These are phyloP conservation scores for Scomber japonicus DNA, from an alignment of 2,113 vertebrate genomes.

Conservation along the genomic window DNA sequence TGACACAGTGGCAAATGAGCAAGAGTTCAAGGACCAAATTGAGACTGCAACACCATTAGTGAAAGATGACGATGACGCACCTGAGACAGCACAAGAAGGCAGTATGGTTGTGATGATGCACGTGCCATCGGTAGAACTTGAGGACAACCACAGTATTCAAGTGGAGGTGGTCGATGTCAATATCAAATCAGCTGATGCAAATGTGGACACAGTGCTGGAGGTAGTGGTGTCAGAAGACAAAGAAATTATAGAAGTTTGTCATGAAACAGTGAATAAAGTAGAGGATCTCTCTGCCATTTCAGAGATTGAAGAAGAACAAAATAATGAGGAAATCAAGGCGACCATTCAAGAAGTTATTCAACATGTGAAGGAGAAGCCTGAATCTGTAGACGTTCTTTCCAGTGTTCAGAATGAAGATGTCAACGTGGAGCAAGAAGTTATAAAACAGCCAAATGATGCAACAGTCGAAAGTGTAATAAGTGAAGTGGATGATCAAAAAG, in stretches of 20 bases:
- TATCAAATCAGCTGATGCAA: constrained; percentile 36
- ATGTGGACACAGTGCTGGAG: constrained; percentile 55
- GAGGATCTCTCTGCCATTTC: constrained; percentile 25
- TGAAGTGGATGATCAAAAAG: constrained; percentile 30
- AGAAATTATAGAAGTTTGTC: constrained; percentile 51
- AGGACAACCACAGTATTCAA: constrained; percentile 53
- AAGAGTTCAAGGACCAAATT: constrained; percentile 55
- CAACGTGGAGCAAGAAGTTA: constrained; percentile 12
- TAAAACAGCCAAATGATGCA: constrained; percentile 5
- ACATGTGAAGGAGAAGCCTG: constrained; percentile 77
- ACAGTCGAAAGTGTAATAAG: constrained; percentile 22
- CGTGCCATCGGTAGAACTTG: constrained; percentile 41
- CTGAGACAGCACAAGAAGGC: constrained; percentile 49
- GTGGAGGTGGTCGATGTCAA: constrained; percentile 44
- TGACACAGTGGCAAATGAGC: constrained; percentile 48
- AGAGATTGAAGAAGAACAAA: constrained; percentile 48
- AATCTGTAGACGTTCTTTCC: constrained; percentile 7
- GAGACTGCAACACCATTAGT: constrained; percentile 49
- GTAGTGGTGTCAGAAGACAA: constrained; percentile 44
- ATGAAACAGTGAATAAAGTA: constrained; percentile 5
- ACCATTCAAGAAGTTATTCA: constrained; percentile 82
- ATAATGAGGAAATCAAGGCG: constrained; percentile 76
- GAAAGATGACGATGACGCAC: constrained; percentile 15
- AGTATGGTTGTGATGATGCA: constrained; percentile 30
- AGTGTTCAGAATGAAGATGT: too few species aligned